Conservation (phyloP, 2,113 vertebrate genomes). For the Mus spicilegus region DNA sequence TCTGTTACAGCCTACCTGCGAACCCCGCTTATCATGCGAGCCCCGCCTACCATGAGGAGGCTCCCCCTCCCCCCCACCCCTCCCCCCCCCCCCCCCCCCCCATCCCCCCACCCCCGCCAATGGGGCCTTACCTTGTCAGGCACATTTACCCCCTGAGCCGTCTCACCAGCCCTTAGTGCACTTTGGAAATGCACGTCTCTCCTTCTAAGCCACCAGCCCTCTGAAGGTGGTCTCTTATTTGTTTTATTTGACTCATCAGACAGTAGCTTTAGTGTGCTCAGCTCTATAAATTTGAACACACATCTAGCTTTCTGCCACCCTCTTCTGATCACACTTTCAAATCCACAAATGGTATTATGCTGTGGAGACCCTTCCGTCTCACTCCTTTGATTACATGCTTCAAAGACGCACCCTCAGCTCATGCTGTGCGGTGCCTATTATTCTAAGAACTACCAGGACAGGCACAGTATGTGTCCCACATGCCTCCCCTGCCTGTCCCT, state of each 20-base stretch:
- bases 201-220: not conserved
- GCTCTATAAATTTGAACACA: not conserved
- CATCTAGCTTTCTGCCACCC: not conserved
- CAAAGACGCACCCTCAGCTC: not conserved
- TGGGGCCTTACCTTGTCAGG: not conserved
- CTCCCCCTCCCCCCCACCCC: no score
- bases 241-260: constrained; percentile 2
- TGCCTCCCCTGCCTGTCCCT: not conserved
- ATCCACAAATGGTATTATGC: not conserved
- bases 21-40: not conserved
- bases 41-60: no score
- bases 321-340: not conserved
- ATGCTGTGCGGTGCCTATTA: not conserved
- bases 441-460: not conserved
- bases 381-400: not conserved
- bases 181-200: not conserved
- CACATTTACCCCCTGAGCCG: not conserved
- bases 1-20: not conserved
- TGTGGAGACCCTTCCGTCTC: not conserved
- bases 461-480: not conserved
- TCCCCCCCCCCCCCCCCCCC: no score
- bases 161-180: not conserved
- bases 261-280: not conserved
- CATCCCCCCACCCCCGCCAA: no score
- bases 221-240: constrained; percentile 16